A percentile compares a stretch with the other conserved stretches of the same genome.
Evolutionary conservation across 23 tunicate species (phyloP).

Genomic region (Pegea sp.): DNA sequence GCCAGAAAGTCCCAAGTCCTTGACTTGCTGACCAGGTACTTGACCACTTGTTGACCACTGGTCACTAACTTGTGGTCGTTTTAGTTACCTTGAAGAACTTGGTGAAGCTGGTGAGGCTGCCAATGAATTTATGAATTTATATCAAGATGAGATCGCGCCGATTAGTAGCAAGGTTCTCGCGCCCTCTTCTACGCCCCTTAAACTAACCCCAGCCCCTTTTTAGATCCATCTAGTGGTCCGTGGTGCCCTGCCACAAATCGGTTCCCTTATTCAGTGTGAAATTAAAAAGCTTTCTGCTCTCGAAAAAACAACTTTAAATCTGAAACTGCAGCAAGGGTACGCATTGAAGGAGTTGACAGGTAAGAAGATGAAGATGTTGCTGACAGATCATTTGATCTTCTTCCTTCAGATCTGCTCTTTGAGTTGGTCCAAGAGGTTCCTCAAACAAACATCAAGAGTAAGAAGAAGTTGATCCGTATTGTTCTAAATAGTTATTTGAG

Average conservation of each 20-base stretch:
- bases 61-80: too few relatives aligned
- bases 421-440: conserved; percentile 45
- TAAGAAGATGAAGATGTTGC: too few relatives aligned
- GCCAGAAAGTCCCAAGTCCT: conserved; percentile 39
- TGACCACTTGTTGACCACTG: too few relatives aligned
- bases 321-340: conserved; percentile 79
- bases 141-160: conserved; percentile 44
- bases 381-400: too few relatives aligned
- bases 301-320: conserved; percentile 54
- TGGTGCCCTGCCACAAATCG: conserved; percentile 33
- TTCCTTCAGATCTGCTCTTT: conserved; percentile 33
- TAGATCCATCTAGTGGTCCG: conserved; percentile 50
- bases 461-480: conserved; percentile 54
- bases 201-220: background rate
- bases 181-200: background rate
- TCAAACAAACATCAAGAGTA: conserved; percentile 1
- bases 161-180: conserved; percentile 31
- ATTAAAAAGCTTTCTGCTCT: conserved; percentile 36
- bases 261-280: conserved; percentile 56
- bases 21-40: conserved; percentile 64
- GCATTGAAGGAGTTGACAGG: conserved; percentile 71
- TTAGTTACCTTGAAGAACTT: conserved; percentile 49
- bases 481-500: conserved; percentile 82
- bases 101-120: conserved; percentile 77
- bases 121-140: conserved; percentile 27